A percentile compares a stretch with the other conserved stretches of the same genome.
Evolutionary conservation across 2,113 vertebrate species (phyloP).

Genomic region (Cricetomys ansorgei): DNA sequence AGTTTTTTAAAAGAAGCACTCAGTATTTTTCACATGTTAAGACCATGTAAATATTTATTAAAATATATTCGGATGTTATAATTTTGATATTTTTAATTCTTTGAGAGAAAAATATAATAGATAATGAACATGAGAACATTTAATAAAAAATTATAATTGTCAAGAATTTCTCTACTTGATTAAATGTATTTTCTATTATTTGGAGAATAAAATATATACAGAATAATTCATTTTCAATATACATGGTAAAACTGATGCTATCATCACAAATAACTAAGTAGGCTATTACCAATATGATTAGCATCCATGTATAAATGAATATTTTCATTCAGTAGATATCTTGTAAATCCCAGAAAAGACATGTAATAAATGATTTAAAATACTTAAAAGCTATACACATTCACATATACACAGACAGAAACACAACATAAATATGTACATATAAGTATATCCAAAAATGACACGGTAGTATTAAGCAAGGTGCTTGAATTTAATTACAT

Average conservation of each 20-base stretch:
- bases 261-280: conserved; percentile 3
- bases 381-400: neutral
- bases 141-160: neutral
- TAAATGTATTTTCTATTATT: neutral
- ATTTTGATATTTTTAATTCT: neutral
- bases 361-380: neutral
- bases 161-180: neutral
- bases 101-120: neutral
- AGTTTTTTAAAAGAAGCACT: neutral
- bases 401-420: neutral
- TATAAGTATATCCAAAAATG: neutral
- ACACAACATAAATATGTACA: neutral
- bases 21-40: neutral
- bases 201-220: neutral
- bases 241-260: neutral
- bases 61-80: neutral
- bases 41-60: conserved; percentile 16
- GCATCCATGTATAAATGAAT: neutral
- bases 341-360: neutral
- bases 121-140: neutral
- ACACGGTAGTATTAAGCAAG: neutral
- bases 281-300: neutral
- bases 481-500: neutral
- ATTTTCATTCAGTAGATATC: neutral
- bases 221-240: neutral